Evolutionary conservation across 2,888 invertebrate species (phyloP), one percentile per base, ranked within the genome.

Genomic region (Malthinus seriepunctatus): DNA sequence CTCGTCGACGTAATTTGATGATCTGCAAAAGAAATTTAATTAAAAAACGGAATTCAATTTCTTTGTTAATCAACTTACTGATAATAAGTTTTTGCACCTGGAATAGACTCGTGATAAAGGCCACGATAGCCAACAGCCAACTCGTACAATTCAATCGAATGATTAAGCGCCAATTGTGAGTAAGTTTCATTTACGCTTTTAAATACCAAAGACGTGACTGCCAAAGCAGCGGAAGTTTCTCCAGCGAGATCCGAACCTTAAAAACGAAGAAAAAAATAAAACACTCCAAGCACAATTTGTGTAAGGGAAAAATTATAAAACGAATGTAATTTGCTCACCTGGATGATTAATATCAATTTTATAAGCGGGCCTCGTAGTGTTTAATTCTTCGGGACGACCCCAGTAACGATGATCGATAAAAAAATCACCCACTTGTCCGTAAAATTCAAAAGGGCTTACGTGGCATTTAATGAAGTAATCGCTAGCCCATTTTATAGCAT

Each of bases 341-440:
- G 85, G 85, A 68, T 82, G 79, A 31, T 80, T 73, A 8, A 77
- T 69, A 60, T 83, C 82, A 48, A 86, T 82, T 71, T 83, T 84
- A 70, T 79, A 83, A 3, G 84, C 80, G 1, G 86, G 85, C 56
- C 86, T 76, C 1, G 78, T 76, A 74, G 80, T 83, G 55, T 81
- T 83, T 72, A 84, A 78, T 45, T 86, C 84, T 71, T 87, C 86
- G 3, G 86, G 85, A 47, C 86, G 75, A 1, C 84, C 85, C 86
- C 86, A 87, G 69, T 79, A 84, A 1, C 75, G 72, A 66, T 86
- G 86, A 68, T 86, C 86, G 9, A 79, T 68, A 11, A 76, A 71
- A 52, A 85, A 86, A 67, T 84, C 82, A 1, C 83, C 83, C 11
- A 85, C 83, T 76, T 84, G 84, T 0, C 82, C 83, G 67, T 84